phyloP scores from a whole-genome alignment of 1,140 invertebrate species.

The Charaxes varanes region DNA sequence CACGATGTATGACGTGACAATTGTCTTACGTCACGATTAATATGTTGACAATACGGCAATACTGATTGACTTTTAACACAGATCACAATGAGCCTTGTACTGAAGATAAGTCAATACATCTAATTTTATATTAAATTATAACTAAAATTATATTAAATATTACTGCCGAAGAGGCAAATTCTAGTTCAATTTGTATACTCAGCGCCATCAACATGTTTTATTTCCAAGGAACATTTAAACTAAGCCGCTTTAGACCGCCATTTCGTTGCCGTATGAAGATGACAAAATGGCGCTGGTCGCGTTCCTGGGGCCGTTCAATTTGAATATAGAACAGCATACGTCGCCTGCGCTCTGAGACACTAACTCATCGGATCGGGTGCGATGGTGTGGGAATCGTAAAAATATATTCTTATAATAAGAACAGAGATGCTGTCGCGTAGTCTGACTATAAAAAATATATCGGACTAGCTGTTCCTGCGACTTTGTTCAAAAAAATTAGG shows the following conservation, averaged over 20 bases:
- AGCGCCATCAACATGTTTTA: conserved; percentile 12
- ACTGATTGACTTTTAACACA: no score
- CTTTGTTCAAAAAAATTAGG: no score
- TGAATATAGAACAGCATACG: conserved; percentile 73
- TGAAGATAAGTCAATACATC: no score
- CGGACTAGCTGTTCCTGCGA: no score
- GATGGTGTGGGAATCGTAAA: conserved; percentile 67
- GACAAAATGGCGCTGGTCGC: conserved; percentile 64
- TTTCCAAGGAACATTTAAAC: conserved; percentile 43
- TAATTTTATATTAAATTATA: no score
- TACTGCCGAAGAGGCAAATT: background rate
- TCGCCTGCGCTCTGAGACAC: conserved; percentile 57
- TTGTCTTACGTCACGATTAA: no score
- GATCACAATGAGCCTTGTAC: no score
- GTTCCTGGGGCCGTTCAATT: conserved; percentile 55
- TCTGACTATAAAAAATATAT: no score
- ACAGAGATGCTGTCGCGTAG: conserved; percentile 26
- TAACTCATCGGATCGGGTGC: conserved; percentile 70
- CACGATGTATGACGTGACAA: no score
- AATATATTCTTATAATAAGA: conserved; percentile 59
- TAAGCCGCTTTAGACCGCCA: conserved; percentile 61
- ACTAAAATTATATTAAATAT: background rate
- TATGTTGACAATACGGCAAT: no score
- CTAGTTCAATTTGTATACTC: background rate
- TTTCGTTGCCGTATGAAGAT: conserved; percentile 53